Evolutionary conservation across 2,888 invertebrate genomes (phyloP).

Genomic region (Tetanocera ferruginea): DNA sequence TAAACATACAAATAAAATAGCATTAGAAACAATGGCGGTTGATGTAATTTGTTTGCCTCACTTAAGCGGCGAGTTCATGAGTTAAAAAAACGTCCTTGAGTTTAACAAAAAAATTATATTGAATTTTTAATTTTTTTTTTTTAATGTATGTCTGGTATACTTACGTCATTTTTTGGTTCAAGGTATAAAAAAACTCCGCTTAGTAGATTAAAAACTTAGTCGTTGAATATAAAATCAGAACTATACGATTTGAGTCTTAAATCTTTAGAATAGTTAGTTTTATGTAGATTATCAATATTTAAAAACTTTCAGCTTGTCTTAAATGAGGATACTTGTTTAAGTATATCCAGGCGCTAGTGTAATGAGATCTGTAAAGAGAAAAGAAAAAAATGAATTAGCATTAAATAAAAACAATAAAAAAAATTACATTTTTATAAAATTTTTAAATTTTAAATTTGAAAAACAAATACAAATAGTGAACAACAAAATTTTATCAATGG

Average conservation of each 20-base stretch:
- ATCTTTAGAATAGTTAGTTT: conserved; percentile 11
- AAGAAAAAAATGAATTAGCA: background rate
- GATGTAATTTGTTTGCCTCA: background rate
- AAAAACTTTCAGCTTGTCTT: conserved; percentile 12
- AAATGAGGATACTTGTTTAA: background rate
- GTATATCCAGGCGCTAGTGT: conserved; percentile 7
- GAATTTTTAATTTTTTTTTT: conserved; percentile 15
- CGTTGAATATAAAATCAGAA: conserved; percentile 22
- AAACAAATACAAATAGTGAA: no score
- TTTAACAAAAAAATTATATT: conserved; percentile 41
- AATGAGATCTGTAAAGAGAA: conserved; percentile 48
- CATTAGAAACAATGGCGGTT: background rate
- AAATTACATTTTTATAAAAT: no score
- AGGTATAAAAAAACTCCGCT: conserved; percentile 31
- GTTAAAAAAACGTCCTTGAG: conserved; percentile 46
- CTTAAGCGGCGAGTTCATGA: background rate
- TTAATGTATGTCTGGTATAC: background rate
- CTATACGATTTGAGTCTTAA: conserved; percentile 6
- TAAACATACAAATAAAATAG: background rate
- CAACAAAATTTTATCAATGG: no score
- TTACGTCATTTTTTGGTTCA: conserved; percentile 33
- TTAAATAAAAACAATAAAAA: background rate
- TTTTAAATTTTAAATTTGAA: no score
- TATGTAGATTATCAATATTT: background rate
- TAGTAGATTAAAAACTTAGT: conserved; percentile 10